Percentiles rank a stretch among this genome's conserved stretches.
Conservation (phyloP, 2,888 invertebrate species). For the Loripinus fragilis region DNA sequence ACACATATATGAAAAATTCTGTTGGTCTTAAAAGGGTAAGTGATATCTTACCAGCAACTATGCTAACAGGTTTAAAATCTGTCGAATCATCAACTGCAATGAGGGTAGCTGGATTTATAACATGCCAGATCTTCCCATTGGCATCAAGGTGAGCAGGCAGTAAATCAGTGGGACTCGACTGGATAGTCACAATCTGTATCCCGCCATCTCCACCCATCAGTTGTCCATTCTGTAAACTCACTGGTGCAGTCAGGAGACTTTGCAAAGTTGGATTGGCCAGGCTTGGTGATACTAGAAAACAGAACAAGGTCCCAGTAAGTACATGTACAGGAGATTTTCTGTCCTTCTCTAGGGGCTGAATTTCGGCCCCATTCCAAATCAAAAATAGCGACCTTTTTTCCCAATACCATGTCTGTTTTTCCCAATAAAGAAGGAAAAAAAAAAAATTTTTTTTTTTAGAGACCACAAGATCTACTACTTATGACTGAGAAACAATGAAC, state of each 20-base stretch:
- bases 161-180: conserved; percentile 67
- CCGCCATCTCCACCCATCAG: conserved; percentile 66
- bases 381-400: too few species aligned
- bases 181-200: conserved; percentile 77
- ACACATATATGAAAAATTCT: not conserved
- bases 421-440: too few species aligned
- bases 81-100: conserved; percentile 68
- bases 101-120: conserved; percentile 73
- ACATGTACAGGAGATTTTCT: too few species aligned
- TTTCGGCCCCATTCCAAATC: too few species aligned
- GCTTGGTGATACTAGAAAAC: conserved; percentile 61
- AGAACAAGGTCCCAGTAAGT: too few species aligned
- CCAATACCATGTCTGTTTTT: too few species aligned
- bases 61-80: conserved; percentile 42
- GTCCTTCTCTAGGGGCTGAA: too few species aligned
- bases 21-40: too few species aligned
- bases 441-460: too few species aligned
- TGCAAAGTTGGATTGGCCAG: conserved; percentile 73
- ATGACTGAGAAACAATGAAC: too few species aligned
- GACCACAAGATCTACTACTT: too few species aligned
- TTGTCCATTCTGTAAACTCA: conserved; percentile 60
- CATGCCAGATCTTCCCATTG: conserved; percentile 72
- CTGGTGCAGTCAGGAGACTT: conserved; percentile 72
- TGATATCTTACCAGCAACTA: conserved; percentile 26
- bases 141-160: conserved; percentile 60